These are phyloP conservation scores for Melanostoma mellinum DNA, from an alignment of 2,888 invertebrate genomes.

Conservation along the genomic window DNA sequence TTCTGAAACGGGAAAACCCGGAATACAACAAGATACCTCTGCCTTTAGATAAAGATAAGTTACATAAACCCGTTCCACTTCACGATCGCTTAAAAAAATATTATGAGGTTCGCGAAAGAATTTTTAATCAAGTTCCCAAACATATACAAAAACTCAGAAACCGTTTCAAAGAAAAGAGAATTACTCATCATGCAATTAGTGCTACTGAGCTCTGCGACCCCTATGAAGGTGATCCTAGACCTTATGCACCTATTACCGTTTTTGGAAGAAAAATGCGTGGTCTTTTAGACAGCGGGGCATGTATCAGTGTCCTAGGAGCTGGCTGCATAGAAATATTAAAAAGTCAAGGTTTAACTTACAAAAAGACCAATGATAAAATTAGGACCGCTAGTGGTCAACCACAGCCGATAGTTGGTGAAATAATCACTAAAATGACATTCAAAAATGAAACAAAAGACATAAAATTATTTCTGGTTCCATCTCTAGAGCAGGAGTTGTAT, in stretches of 20 bases:
- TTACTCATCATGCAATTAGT: not conserved
- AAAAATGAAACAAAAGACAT: not conserved
- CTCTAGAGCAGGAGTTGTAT: constrained; percentile 1
- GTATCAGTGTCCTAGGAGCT: not conserved
- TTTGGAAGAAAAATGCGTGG: not conserved
- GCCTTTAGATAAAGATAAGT: too few species aligned
- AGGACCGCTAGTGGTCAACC: constrained; percentile 10
- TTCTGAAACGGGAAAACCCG: not conserved
- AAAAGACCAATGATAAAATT: not conserved
- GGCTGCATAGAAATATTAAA: constrained; percentile 6
- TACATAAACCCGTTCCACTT: not conserved
- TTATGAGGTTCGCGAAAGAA: not conserved
- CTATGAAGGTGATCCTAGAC: constrained; percentile 1
- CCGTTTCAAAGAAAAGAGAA: not conserved
- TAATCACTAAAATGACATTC: not conserved
- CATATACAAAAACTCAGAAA: not conserved
- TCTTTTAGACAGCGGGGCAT: not conserved
- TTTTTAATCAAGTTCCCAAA: not conserved
- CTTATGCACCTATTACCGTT: not conserved
- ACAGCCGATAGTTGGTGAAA: constrained; percentile 4
- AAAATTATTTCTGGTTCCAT: not conserved
- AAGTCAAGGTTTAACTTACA: not conserved
- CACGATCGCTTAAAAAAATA: not conserved
- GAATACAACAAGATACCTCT: not conserved
- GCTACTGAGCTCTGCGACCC: not conserved